Conservation (phyloP, 1,140 invertebrate genomes). For the Pygmarrhopalites habei region DNA sequence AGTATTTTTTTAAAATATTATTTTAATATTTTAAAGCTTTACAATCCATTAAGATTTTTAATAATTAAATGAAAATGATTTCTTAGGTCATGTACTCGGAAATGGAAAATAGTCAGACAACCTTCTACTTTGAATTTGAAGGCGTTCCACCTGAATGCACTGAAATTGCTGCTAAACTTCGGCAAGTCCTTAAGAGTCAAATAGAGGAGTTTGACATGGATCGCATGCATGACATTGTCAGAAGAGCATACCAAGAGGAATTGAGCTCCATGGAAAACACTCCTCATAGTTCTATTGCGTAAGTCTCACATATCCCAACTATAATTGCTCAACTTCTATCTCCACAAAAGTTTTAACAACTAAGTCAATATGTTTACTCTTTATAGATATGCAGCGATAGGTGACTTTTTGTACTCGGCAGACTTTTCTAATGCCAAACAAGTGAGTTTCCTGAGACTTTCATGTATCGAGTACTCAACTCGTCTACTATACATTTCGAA, state of each 20-base stretch:
- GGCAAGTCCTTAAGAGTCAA: conserved; percentile 48
- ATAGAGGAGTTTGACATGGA: conserved; percentile 64
- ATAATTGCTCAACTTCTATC: too few species aligned
- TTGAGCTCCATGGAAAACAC: conserved; percentile 64
- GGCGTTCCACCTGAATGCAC: conserved; percentile 68
- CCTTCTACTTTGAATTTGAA: conserved; percentile 63
- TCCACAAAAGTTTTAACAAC: too few species aligned
- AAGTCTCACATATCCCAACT: too few species aligned
- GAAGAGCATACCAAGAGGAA: conserved; percentile 62
- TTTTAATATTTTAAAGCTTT: too few species aligned
- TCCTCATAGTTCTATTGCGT: conserved; percentile 66
- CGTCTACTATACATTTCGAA: too few species aligned
- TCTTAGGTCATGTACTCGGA: conserved; percentile 58
- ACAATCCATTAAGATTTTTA: too few species aligned
- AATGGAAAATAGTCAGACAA: conserved; percentile 62
- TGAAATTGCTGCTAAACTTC: conserved; percentile 55
- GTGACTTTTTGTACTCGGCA: conserved; percentile 70
- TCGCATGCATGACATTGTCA: conserved; percentile 62
- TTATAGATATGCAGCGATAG: conserved; percentile 68
- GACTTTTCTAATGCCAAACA: conserved; percentile 55
- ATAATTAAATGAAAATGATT: conserved; percentile 28
- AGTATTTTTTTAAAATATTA: conserved; percentile 28
- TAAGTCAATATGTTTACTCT: too few species aligned
- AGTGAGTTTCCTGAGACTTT: too few species aligned
- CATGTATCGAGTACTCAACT: too few species aligned